Evolutionary conservation across 2,888 invertebrate genomes (phyloP).

Genomic region (Spatulosminthurus flaviceps): DNA sequence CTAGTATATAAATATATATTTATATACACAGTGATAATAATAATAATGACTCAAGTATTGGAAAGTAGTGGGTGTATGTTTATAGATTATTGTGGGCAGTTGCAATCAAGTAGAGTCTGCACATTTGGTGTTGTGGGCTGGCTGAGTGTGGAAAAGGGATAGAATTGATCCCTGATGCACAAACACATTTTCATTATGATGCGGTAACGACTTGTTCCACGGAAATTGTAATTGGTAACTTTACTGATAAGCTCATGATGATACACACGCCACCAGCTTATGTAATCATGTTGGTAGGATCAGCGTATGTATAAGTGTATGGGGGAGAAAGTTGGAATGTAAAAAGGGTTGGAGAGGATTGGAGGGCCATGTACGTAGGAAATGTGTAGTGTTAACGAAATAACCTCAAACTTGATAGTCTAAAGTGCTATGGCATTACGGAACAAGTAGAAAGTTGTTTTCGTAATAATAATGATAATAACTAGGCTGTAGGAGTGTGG

Average conservation of each 20-base stretch:
- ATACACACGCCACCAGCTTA: conserved; percentile 3
- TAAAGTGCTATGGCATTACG: too few relatives aligned
- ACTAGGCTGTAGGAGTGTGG: not conserved
- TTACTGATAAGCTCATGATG: conserved; percentile 41
- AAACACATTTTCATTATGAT: conserved; percentile 32
- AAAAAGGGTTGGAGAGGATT: too few relatives aligned
- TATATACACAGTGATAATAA: too few relatives aligned
- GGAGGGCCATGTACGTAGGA: too few relatives aligned
- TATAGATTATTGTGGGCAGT: not conserved
- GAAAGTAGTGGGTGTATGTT: too few relatives aligned
- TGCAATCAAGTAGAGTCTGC: not conserved
- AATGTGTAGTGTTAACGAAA: too few relatives aligned
- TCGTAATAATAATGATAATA: not conserved
- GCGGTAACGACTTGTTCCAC: conserved; percentile 41
- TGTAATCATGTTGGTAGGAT: not conserved
- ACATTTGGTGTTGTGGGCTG: not conserved
- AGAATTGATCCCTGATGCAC: conserved; percentile 16
- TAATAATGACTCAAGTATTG: too few relatives aligned
- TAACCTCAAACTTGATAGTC: too few relatives aligned
- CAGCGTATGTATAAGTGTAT: too few relatives aligned
- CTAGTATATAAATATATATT: too few relatives aligned
- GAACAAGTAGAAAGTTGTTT: not conserved
- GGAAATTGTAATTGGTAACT: conserved; percentile 44
- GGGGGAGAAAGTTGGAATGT: too few relatives aligned
- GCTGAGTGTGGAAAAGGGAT: not conserved